Evolutionary conservation across 2,888 invertebrate species (phyloP).

Genomic region (Epiblema foenella): DNA sequence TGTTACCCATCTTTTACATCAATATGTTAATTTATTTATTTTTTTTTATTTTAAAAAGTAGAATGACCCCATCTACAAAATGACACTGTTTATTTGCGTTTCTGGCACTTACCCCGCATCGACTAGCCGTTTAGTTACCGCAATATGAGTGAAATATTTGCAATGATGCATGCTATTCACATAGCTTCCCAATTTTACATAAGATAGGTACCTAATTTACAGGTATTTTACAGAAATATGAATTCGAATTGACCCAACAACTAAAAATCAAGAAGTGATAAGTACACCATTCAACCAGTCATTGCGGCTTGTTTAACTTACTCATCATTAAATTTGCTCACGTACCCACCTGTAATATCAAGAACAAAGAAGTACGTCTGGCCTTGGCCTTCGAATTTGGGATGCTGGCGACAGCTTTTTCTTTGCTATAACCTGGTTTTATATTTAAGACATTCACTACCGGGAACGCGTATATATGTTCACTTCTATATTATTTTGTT

Average conservation of each 20-base stretch:
- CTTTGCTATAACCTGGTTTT: constrained; percentile 1
- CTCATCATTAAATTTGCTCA: constrained; percentile 14
- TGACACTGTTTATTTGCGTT: not conserved
- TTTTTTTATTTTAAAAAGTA: too few relatives aligned
- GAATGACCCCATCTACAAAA: not conserved
- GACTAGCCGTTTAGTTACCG: not conserved
- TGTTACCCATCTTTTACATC: too few relatives aligned
- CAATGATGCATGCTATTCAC: not conserved
- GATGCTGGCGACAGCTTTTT: constrained; percentile 26
- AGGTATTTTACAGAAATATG: not conserved
- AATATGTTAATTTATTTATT: too few relatives aligned
- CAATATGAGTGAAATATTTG: not conserved
- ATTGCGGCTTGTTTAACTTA: constrained; percentile 3
- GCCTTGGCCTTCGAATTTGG: constrained; percentile 16
- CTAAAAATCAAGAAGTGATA: not conserved
- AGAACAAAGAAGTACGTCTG: constrained; percentile 2
- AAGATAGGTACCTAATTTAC: not conserved
- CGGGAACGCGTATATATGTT: too few relatives aligned
- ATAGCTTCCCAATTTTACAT: not conserved
- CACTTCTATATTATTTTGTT: too few relatives aligned
- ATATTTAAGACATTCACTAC: not conserved
- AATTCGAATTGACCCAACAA: too few relatives aligned
- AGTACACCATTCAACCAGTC: not conserved
- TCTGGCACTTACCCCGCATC: not conserved
- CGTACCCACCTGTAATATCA: constrained; percentile 1